Evolutionary conservation across 2,888 invertebrate genomes (phyloP).

Genomic region (Plagodis pulveraria): DNA sequence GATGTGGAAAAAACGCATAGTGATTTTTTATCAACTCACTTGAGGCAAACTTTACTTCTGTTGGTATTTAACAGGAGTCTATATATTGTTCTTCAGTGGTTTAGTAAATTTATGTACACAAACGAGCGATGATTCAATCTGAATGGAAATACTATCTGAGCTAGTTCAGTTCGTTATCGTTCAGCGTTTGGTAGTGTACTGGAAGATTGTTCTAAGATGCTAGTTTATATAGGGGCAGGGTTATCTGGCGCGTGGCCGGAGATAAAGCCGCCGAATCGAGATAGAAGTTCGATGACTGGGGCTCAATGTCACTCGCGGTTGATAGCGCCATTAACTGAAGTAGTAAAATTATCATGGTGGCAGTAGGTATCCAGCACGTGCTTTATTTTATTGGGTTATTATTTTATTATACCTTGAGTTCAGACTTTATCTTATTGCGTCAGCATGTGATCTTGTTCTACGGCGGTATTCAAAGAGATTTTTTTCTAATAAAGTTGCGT

Average conservation of each 20-base stretch:
- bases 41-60: background rate
- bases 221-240: slow-evolving; percentile 67
- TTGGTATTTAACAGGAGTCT: background rate
- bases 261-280: slow-evolving; percentile 73
- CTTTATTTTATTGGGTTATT: background rate
- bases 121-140: background rate
- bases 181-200: slow-evolving; percentile 63
- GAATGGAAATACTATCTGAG: slow-evolving; percentile 2
- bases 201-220: slow-evolving; percentile 53
- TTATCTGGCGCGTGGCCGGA: slow-evolving; percentile 75
- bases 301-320: slow-evolving; percentile 70
- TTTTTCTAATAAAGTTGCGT: too few species aligned
- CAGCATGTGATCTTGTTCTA: background rate
- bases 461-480: too few species aligned
- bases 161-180: slow-evolving; percentile 50
- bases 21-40: slow-evolving; percentile 27
- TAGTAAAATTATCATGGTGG: slow-evolving; percentile 76
- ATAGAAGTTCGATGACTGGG: slow-evolving; percentile 78
- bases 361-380: slow-evolving; percentile 18
- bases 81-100: background rate
- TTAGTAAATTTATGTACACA: slow-evolving; percentile 9
- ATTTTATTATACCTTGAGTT: background rate
- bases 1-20: slow-evolving; percentile 68
- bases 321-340: slow-evolving; percentile 43
- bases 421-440: background rate